Percentiles rank a stretch among this genome's conserved stretches.
phyloP scores from a whole-genome alignment of 2,113 vertebrate genomes.

The Pelusios castaneus region DNA sequence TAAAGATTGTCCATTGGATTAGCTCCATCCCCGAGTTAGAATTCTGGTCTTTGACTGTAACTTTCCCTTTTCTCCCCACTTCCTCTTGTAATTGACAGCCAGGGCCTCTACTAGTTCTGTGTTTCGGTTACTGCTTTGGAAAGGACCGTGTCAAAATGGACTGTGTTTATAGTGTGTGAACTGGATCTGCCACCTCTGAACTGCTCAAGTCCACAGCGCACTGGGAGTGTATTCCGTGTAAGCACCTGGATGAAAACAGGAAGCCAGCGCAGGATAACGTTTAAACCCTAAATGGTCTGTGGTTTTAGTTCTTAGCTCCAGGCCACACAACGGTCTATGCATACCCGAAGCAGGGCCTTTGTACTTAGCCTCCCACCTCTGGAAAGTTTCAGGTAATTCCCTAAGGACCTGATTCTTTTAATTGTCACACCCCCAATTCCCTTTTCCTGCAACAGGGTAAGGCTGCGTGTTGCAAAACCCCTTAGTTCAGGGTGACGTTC shows the following conservation, averaged over 20 bases:
- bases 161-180: not conserved
- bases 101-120: not conserved
- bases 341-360: not conserved
- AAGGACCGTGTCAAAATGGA: not conserved
- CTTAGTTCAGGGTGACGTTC: not conserved
- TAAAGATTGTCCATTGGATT: not conserved
- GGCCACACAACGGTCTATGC: not conserved
- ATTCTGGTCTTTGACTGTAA: not conserved
- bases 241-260: no score
- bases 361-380: not conserved
- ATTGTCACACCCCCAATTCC: not conserved
- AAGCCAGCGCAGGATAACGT: not conserved
- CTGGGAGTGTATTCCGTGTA: not conserved
- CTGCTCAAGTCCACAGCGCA: not conserved
- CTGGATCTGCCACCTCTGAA: not conserved
- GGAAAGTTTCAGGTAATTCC: not conserved
- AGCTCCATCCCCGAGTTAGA: not conserved
- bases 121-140: not conserved
- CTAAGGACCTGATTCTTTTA: not conserved
- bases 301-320: not conserved
- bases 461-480: not conserved
- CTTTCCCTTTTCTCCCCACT: rapidly evolving
- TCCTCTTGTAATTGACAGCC: not conserved
- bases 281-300: not conserved
- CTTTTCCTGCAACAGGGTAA: not conserved